These are phyloP conservation scores for Colius striatus DNA, from an alignment of 2,113 vertebrate genomes.

Conservation along the genomic window DNA sequence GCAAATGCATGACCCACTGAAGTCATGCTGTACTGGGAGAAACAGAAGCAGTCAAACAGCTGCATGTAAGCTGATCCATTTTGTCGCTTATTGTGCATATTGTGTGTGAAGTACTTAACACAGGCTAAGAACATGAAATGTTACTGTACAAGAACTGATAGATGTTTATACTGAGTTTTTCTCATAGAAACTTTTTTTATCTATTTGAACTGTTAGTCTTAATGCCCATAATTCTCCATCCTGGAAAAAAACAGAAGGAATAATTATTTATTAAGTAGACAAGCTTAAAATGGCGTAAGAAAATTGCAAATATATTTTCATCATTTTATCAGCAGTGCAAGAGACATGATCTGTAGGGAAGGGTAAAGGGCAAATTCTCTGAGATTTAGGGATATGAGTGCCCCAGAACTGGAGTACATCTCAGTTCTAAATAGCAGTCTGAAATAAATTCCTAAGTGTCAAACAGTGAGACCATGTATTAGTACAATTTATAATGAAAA, in stretches of 20 bases:
- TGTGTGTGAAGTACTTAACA: background rate
- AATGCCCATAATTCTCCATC: background rate
- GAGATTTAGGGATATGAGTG: background rate
- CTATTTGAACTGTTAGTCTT: background rate
- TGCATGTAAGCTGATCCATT: background rate
- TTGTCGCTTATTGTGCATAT: background rate
- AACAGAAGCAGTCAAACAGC: background rate
- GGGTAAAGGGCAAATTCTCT: background rate
- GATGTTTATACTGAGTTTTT: background rate
- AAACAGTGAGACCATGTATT: background rate
- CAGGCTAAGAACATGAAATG: background rate
- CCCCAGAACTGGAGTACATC: background rate
- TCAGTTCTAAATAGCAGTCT: background rate
- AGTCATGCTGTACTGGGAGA: background rate
- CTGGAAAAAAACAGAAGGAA: background rate
- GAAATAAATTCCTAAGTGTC: background rate
- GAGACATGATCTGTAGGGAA: background rate
- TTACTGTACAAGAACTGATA: accelerated
- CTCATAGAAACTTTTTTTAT: background rate
- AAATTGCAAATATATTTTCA: background rate
- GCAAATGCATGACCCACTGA: background rate
- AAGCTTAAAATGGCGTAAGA: background rate
- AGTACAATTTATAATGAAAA: background rate
- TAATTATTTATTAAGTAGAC: background rate
- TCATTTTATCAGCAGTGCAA: background rate